These are phyloP conservation scores for Aphidius colemani DNA, from an alignment of 2,888 invertebrate species.

Conservation along the genomic window DNA sequence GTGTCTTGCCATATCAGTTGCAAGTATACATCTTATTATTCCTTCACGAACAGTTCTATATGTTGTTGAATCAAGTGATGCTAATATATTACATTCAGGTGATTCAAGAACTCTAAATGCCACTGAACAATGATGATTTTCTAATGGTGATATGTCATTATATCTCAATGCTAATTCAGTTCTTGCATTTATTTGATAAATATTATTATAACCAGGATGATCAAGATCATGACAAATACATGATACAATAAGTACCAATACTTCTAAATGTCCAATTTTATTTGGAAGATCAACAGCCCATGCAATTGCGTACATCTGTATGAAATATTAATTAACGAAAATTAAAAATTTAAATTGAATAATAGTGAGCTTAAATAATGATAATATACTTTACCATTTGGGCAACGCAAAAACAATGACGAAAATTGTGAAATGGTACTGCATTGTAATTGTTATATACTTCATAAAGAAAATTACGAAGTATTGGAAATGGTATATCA, in stretches of 20 bases:
- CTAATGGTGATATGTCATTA: conserved; percentile 84
- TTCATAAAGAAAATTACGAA: conserved; percentile 75
- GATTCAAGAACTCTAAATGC: conserved; percentile 80
- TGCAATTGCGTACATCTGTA: conserved; percentile 80
- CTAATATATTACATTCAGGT: conserved; percentile 80
- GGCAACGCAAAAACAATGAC: conserved; percentile 85
- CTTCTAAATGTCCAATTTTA: conserved; percentile 75
- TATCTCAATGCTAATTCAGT: conserved; percentile 82
- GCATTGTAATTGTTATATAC: conserved; percentile 83
- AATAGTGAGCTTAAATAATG: background rate
- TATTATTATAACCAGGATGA: conserved; percentile 79
- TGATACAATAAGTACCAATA: conserved; percentile 76
- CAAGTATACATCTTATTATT: conserved; percentile 77
- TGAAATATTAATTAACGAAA: conserved; percentile 2
- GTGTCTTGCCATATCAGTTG: conserved; percentile 80
- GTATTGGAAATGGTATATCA: conserved; percentile 72
- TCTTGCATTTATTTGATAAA: conserved; percentile 81
- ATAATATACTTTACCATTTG: conserved; percentile 73
- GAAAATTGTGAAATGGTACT: conserved; percentile 86
- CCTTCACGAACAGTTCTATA: conserved; percentile 75
- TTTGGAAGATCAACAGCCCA: conserved; percentile 73
- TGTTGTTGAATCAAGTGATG: conserved; percentile 67
- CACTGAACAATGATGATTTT: conserved; percentile 86
- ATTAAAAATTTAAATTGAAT: conserved; percentile 5
- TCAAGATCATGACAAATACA: conserved; percentile 82